Base-by-base conservation (phyloP, 2,888 invertebrate species). In the Atrina japonica region DNA sequence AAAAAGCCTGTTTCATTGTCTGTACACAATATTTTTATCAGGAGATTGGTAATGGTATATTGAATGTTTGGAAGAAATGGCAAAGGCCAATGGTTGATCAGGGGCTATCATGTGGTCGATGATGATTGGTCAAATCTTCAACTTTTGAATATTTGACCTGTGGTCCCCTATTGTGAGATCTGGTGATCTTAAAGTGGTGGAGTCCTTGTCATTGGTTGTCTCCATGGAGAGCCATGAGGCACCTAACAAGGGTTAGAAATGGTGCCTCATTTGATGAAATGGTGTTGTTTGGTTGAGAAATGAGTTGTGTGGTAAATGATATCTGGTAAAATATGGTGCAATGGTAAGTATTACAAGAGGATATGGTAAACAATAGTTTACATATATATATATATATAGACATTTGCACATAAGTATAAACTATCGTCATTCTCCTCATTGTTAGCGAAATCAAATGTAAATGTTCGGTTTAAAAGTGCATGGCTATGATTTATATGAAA, bases 31-130 rank as follows among this genome's bases (percentile, higher is more conserved):
- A 49, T 77, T 76, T 75, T 79, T 72, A 73, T 79, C 76, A 79
- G 79, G 79, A 65, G 60, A 69, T 59, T 79, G 79, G 79, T 75
- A 69, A 61, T 68, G 68, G 68, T 61, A 63, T 61, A 61, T 61
- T 61, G 61, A 61, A 49, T 61, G 61, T 61, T 47, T 47, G 49
- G 29, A 67, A 60, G 59, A 49, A 30, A 53, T 61, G 68, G 41
- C 61, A 61, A 61, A 61, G 68, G 61, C 61, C 52, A 61, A 30
- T 61, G 61, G 61, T 27, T 60, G 68, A 61, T 55, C 43, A 53
- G 52, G 66, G 56, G 56, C 30, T 27, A 53, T 52, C 50, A 60
- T 61, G 61, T 52, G 43, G 61, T 55, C 43, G 45, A 45, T 52
- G 68, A 45, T 55, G 59, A 68, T 58, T 29, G 68, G 59, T 61